Conservation (phyloP, 1,140 invertebrate genomes). For the Chrysoperla carnea region DNA sequence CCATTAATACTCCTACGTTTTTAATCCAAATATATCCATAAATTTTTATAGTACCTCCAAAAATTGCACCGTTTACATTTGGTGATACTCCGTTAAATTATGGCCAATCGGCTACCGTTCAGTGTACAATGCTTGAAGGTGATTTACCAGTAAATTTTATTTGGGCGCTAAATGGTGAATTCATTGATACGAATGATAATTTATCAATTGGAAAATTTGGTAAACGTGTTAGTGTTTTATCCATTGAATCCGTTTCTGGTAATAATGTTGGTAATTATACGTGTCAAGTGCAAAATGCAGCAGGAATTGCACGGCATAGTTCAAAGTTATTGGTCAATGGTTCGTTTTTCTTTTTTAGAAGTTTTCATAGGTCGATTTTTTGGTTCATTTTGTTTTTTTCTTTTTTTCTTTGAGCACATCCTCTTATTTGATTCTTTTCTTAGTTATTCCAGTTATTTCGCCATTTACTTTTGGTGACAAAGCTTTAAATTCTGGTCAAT, state of each 20-base stretch:
- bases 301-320: conserved; percentile 34
- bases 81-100: conserved; percentile 22
- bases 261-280: conserved; percentile 30
- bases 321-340: conserved; percentile 52
- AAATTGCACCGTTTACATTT: conserved; percentile 29
- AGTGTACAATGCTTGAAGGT: conserved; percentile 20
- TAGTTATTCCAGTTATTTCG: conserved; percentile 38
- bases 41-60: conserved; percentile 24
- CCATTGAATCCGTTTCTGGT: conserved; percentile 15
- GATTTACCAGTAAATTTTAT: conserved; percentile 18
- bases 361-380: too few relatives aligned
- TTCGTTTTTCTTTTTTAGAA: conserved; percentile 20
- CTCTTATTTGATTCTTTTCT: too few relatives aligned
- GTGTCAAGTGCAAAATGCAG: conserved; percentile 28
- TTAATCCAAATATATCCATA: neutral
- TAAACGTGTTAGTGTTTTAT: conserved; percentile 5
- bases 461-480: conserved; percentile 40
- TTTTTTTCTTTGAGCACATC: too few relatives aligned
- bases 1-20: too few relatives aligned
- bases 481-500: conserved; percentile 39
- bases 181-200: neutral
- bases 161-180: conserved; percentile 15
- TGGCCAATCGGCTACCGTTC: conserved; percentile 25
- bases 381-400: too few relatives aligned
- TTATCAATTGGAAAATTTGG: neutral